Evolutionary conservation across 2,113 vertebrate species (phyloP).

Genomic region (Psilopogon haemacephalus): DNA sequence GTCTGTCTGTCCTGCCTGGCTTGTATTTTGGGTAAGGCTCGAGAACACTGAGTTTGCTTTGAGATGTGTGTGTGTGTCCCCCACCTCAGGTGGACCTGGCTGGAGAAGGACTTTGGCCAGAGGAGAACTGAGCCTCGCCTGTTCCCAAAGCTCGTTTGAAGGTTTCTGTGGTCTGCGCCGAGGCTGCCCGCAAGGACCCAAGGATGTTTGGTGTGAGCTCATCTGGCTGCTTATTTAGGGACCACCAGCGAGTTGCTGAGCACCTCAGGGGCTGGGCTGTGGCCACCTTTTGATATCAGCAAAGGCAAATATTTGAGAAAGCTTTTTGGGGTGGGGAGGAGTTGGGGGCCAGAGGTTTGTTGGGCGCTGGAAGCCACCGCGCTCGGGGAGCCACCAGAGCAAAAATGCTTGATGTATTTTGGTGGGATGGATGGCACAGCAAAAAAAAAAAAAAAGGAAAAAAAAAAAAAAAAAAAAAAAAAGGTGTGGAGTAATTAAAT

Average conservation of each 20-base stretch:
- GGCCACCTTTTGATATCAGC: slow-evolving; percentile 18
- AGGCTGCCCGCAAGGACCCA: background rate
- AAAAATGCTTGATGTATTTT: background rate
- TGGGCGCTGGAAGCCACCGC: background rate
- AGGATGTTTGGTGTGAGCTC: slow-evolving; percentile 33
- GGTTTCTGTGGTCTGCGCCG: slow-evolving; percentile 54
- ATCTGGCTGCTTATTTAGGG: slow-evolving; percentile 8
- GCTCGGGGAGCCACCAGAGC: background rate
- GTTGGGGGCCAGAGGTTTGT: background rate
- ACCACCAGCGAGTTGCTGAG: slow-evolving; percentile 61
- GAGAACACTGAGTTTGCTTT: slow-evolving; percentile 48
- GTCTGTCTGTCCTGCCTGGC: background rate
- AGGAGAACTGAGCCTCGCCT: slow-evolving; percentile 19
- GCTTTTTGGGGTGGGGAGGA: background rate
- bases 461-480: no score
- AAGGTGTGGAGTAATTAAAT: background rate
- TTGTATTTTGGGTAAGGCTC: background rate
- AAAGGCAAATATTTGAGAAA: slow-evolving; percentile 45
- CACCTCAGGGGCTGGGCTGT: slow-evolving; percentile 2
- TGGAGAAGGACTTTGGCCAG: background rate
- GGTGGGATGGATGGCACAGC: slow-evolving; percentile 5
- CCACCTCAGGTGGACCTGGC: background rate
- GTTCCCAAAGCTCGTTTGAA: slow-evolving; percentile 63
- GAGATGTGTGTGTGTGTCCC: slow-evolving; percentile 48
- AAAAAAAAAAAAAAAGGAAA: no score